A percentile compares a stretch with the other conserved stretches of the same genome.
phyloP scores from a whole-genome alignment of 2,797 vertebrate species.

The Acridotheres tristis region DNA sequence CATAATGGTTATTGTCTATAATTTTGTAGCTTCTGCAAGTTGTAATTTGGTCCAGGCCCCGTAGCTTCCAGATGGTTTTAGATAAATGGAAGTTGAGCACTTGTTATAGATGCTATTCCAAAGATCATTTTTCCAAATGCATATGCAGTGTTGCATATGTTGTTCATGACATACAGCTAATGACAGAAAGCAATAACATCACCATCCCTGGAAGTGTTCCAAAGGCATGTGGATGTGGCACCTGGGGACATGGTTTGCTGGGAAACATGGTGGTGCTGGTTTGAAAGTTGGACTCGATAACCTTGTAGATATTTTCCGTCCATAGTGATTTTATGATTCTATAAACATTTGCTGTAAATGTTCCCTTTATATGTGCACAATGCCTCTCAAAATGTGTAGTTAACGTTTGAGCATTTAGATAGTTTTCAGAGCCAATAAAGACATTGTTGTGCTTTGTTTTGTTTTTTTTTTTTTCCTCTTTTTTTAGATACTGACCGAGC shows the following conservation, averaged over 20 bases:
- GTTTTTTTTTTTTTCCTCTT: not conserved
- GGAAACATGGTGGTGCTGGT: fast-evolving
- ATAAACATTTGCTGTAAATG: not conserved
- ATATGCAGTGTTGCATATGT: not conserved
- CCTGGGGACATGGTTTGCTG: not conserved
- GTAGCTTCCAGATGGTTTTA: slow-evolving; percentile 14
- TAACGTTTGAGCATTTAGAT: not conserved
- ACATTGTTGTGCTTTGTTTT: not conserved
- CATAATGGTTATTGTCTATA: not conserved
- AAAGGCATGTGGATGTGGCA: not conserved
- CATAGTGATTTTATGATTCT: not conserved
- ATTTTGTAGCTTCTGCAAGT: slow-evolving; percentile 25
- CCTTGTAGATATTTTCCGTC: not conserved
- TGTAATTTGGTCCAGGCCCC: not conserved
- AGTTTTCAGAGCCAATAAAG: not conserved
- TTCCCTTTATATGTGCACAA: not conserved
- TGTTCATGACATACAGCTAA: not conserved
- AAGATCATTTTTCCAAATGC: not conserved
- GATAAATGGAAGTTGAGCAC: not conserved
- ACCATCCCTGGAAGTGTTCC: not conserved
- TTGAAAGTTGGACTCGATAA: not conserved
- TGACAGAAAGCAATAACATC: not conserved
- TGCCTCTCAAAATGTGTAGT: not conserved
- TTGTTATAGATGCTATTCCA: not conserved
- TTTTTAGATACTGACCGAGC: slow-evolving; percentile 89